Conservation (phyloP, 2,888 invertebrate genomes). For the Maniola hyperantus region DNA sequence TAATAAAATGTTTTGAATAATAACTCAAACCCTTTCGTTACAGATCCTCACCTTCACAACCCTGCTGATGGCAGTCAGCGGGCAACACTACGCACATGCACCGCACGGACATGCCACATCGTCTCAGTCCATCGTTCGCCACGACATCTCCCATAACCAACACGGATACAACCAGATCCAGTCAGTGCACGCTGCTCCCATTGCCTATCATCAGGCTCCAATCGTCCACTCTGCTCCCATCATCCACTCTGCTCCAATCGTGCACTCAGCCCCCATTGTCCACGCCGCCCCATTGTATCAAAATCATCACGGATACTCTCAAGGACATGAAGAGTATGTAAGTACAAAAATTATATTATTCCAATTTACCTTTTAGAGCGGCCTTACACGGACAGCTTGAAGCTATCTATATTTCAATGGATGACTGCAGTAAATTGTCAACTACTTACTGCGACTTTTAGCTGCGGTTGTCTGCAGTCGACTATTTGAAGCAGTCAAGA, state of each 20-base stretch:
- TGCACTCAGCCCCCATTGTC: too few species aligned
- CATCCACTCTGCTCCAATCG: slow-evolving; percentile 13
- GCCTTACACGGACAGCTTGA: too few species aligned
- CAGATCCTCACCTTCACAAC: slow-evolving; percentile 37
- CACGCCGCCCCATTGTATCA: slow-evolving; percentile 23
- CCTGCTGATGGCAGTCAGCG: slow-evolving; percentile 45
- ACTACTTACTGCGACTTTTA: too few species aligned
- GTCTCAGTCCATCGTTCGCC: slow-evolving; percentile 43
- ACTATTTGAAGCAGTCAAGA: too few species aligned
- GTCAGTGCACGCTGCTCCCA: slow-evolving; percentile 27
- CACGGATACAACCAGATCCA: slow-evolving; percentile 31
- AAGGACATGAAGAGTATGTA: slow-evolving; percentile 56
- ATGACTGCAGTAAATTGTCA: too few species aligned
- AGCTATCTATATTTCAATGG: too few species aligned
- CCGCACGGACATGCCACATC: slow-evolving; percentile 42
- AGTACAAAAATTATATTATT: too few species aligned
- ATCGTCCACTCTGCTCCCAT: slow-evolving; percentile 23
- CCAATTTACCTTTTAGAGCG: too few species aligned
- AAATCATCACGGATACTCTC: slow-evolving; percentile 43
- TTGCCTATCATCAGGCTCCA: slow-evolving; percentile 18
- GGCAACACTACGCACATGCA: slow-evolving; percentile 48
- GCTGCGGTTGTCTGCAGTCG: too few species aligned
- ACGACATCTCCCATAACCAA: slow-evolving; percentile 38
- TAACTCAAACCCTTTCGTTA: neutral
- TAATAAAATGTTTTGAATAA: neutral